Percentiles rank a stretch among this genome's conserved stretches.
These are phyloP conservation scores for Pachypsylla venusta DNA, from an alignment of 1,140 invertebrate species.

Conservation along the genomic window DNA sequence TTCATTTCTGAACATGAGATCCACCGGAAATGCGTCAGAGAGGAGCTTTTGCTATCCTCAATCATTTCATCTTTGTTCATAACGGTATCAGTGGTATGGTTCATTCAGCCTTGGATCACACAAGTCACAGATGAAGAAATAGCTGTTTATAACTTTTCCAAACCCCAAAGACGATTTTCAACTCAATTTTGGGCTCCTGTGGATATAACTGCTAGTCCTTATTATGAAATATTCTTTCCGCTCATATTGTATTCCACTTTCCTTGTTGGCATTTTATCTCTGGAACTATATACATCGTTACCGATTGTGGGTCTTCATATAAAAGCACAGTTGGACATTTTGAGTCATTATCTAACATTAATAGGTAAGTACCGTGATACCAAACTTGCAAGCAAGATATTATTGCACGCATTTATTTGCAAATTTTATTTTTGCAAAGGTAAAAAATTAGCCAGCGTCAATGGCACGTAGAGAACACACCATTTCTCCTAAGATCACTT, in stretches of 20 bases:
- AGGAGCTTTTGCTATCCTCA: background rate
- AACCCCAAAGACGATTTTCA: background rate
- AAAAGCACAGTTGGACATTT: constrained; percentile 3
- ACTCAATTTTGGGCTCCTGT: background rate
- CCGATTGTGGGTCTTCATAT: background rate
- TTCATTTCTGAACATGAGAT: background rate
- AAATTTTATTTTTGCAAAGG: no score
- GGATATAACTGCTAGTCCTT: background rate
- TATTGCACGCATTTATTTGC: no score
- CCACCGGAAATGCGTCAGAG: background rate
- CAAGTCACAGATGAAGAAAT: background rate
- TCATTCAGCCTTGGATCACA: background rate
- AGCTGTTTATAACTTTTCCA: background rate
- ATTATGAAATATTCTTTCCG: background rate
- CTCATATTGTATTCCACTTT: background rate
- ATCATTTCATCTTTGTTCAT: background rate
- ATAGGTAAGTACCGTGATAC: no score
- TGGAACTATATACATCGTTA: background rate
- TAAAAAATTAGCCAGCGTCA: no score
- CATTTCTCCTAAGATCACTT: no score
- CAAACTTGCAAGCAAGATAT: no score
- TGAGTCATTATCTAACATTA: background rate
- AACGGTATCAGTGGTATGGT: background rate
- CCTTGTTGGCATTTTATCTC: background rate
- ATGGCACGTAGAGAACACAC: no score